Percentiles rank a stretch among this genome's conserved stretches.
Conservation (phyloP, 53 echinoderm and acorn worm genomes). For the Astropecten irregularis region DNA sequence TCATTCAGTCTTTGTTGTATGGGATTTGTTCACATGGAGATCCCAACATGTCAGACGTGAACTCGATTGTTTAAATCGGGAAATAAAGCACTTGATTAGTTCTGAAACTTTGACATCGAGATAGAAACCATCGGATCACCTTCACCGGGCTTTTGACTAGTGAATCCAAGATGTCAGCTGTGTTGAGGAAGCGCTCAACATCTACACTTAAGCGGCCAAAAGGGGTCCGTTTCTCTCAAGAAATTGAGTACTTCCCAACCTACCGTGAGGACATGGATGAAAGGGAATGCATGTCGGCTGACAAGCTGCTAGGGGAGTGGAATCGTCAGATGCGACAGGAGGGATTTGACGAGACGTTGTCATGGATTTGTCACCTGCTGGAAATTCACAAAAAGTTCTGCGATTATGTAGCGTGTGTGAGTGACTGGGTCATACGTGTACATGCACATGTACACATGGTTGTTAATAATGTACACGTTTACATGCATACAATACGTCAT, state of each 20-base stretch:
- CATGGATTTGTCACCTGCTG: slow-evolving; percentile 53
- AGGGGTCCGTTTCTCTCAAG: slow-evolving; percentile 52
- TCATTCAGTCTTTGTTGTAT: too few relatives aligned
- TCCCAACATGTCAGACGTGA: too few relatives aligned
- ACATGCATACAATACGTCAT: too few relatives aligned
- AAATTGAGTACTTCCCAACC: slow-evolving; percentile 42
- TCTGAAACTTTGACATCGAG: too few relatives aligned
- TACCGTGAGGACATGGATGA: not conserved
- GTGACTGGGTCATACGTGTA: not conserved
- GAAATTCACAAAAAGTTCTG: slow-evolving; percentile 45
- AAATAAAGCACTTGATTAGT: too few relatives aligned
- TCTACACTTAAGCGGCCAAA: not conserved
- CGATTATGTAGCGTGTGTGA: slow-evolving; percentile 36
- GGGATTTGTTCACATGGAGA: too few relatives aligned
- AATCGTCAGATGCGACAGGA: slow-evolving; percentile 50
- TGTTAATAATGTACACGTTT: too few relatives aligned
- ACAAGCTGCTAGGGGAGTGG: slow-evolving; percentile 37
- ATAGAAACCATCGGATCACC: too few relatives aligned
- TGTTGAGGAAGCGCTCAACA: not conserved
- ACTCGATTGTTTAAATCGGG: too few relatives aligned
- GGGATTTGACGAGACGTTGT: slow-evolving; percentile 40
- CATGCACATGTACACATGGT: not conserved
- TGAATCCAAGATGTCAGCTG: slow-evolving; percentile 47
- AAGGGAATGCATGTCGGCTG: not conserved
- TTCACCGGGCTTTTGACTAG: too few relatives aligned